Conservation (phyloP, 1,140 invertebrate species). For the Argopecten irradians region DNA sequence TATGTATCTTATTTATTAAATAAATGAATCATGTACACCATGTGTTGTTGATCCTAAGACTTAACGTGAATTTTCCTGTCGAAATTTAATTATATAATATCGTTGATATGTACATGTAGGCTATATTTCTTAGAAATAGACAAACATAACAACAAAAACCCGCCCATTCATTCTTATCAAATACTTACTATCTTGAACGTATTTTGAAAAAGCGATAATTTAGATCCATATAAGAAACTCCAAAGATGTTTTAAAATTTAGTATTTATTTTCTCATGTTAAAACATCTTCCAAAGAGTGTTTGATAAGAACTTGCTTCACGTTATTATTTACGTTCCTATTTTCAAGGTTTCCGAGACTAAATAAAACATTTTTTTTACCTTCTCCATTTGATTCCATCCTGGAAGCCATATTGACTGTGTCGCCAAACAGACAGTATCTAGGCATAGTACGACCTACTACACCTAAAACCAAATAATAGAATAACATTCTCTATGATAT, state of each 20-base stretch:
- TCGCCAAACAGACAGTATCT: slow-evolving; percentile 68
- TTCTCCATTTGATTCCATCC: slow-evolving; percentile 64
- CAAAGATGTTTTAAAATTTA: not conserved
- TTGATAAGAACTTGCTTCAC: not conserved
- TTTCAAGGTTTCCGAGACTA: not conserved
- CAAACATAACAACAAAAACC: no score
- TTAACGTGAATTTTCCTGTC: not conserved
- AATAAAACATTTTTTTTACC: slow-evolving; percentile 21
- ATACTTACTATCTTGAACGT: not conserved
- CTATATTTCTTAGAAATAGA: no score
- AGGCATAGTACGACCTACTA: slow-evolving; percentile 69
- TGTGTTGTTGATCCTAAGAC: no score
- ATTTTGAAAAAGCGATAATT: not conserved
- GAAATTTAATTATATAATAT: not conserved
- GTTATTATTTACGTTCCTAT: not conserved
- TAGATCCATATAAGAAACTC: not conserved
- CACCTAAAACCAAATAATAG: slow-evolving; percentile 60
- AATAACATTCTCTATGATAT: no score
- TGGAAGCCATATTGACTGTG: slow-evolving; percentile 66
- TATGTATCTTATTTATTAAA: not conserved
- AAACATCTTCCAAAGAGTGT: not conserved
- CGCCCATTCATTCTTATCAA: no score
- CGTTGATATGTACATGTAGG: not conserved
- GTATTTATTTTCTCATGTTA: not conserved
- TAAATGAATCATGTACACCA: not conserved